phyloP scores from a whole-genome alignment of 2,888 invertebrate genomes.

The Phyllotreta striolata region DNA sequence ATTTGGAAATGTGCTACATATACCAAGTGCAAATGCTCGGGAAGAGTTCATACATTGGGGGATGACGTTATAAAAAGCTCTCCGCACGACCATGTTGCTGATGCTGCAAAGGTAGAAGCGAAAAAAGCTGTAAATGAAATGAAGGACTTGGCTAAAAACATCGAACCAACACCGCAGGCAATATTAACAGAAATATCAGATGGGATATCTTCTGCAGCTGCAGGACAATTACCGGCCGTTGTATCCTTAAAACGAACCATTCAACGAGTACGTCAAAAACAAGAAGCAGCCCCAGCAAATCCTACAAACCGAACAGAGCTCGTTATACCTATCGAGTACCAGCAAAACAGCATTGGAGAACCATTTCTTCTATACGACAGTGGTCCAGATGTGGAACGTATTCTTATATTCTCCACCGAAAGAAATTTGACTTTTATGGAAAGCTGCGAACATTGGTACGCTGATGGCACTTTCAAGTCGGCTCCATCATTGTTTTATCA shows the following conservation, averaged over 20 bases:
- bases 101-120: constrained; percentile 2
- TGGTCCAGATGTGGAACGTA: not conserved
- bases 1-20: no score
- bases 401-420: constrained; percentile 2
- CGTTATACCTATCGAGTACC: not conserved
- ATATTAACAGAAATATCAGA: not conserved
- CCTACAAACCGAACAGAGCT: not conserved
- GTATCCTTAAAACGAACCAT: constrained; percentile 1
- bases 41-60: no score
- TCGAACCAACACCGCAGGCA: not conserved
- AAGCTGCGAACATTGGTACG: not conserved
- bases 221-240: not conserved
- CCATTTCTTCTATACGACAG: constrained; percentile 2
- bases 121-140: not conserved
- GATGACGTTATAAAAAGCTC: no score
- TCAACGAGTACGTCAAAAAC: constrained; percentile 5
- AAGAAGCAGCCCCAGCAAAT: constrained; percentile 2
- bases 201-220: not conserved
- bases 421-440: constrained; percentile 1
- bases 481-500: no score
- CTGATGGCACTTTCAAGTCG: not conserved
- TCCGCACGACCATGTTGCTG: not conserved
- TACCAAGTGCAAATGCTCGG: no score
- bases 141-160: not conserved
- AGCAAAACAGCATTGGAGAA: not conserved